Base-by-base conservation (phyloP, 2,888 invertebrate species). In the Pantelozetes paolii region DNA sequence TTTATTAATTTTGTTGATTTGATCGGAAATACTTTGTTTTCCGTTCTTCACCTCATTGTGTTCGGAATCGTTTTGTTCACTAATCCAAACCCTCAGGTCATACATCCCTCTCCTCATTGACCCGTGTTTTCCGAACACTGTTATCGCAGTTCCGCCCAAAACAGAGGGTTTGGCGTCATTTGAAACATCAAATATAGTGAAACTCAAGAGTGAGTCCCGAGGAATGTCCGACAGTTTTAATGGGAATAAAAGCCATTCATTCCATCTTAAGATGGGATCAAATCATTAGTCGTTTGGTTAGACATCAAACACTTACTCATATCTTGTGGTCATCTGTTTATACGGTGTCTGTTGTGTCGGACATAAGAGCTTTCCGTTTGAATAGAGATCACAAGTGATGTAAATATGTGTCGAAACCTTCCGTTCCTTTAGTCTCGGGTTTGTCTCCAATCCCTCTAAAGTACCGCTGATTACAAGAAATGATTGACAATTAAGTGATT, bases 71-170 rank as follows among this genome's bases (percentile, higher is more conserved):
- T 45, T 71, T 50, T 89, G 89, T 70, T 86, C 84, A 76, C 88
- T 87, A 0, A 93, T 89, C 94, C 94, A 95, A 32, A 98, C 91
- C 77, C 91, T 88, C 48, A 98, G 84, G 82, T 97, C 97, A 81
- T 92, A 86, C 87, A 92, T 90, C 8, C 93, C 86, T 81, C 84
- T 82, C 13, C 84, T 79, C 73, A 83, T 80, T 54, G 82, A 81
- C 82, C 96, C 95, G 83, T 92, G 90, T 82, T 97, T 97, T 64
- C 95, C 94, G 83, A 99, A 99, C 54, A 99, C 83, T 0, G 92
- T 89, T 78, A 99, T 90, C 0, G 93, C 89, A 50, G 97, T 95
- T 9, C 96, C 94, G 0, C 98, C 98, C 36, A 97, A 89, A 15
- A 94, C 88, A 79, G 90, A 87, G 40, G 89, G 86, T 80, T 90